Base-by-base conservation (phyloP, 35 echinoderm and acorn worm genomes). In the Stichopus chloronotus region DNA sequence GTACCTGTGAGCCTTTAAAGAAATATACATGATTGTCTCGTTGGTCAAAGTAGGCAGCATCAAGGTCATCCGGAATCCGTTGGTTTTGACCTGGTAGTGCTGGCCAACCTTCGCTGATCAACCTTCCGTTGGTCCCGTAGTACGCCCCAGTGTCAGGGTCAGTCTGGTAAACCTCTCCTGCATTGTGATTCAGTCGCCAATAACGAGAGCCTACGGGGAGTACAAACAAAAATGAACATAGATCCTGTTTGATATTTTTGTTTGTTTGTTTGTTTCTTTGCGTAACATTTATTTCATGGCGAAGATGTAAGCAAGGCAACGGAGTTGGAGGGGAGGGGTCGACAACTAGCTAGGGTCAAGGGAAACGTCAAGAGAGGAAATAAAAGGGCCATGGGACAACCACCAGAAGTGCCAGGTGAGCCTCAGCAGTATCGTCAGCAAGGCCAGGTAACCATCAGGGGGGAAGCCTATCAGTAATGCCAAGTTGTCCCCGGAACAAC, bases 1-100 rank as follows among this genome's bases (percentile, higher is more conserved):
- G 30, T 94, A 99, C 97, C 93, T 17, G 63, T 13, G 87, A 87
- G 16, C 92, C 94, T 84, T 96, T 96, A 77, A 99, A 99, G 88
- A 99, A 99, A 84, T 99, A 99, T 5, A 96, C 89, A 25, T 99
- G 93, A 21, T 92, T 86, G 85, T 99, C 97, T 63, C 95, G 91
- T 63, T 90, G 93, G 87, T 99, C 97, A 68, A 92, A 95, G 92
- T 99, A 96, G 1, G 94, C 95, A 19, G 97, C 91, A 13, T 96
- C 94, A 8, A 99, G 90, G 30, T 99, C 95, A 81, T 94, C 92
- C 11, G 97, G 97, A 30, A 99, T 99, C 4, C 95, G 55, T 52
- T 87, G 81, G 30, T 56, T 91, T 54, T 56, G 77, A 5, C 92
- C 90, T 19, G 94, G 53, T 65, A 94, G 93, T 10, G 96, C 95